Evolutionary conservation across 2,888 invertebrate genomes (phyloP), one percentile per base, ranked within the genome.

Genomic region (Lithophane semibrunnea): DNA sequence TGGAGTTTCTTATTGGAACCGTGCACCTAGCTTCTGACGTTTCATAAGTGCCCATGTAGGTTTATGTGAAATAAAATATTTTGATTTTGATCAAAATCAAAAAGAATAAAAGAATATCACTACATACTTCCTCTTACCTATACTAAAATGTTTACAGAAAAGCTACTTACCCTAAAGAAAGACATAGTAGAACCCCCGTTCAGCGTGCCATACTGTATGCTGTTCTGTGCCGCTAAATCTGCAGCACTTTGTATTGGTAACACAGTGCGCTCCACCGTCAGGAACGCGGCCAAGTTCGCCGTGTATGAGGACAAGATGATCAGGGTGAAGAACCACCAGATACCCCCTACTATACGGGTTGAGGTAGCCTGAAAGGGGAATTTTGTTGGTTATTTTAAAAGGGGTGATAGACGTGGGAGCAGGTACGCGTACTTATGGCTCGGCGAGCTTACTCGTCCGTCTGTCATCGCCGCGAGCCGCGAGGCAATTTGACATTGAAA

Each of bases 241-340:
- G 99, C 99, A 0, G 99, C 99, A 91, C 98, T 99, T 94, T 99
- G 99, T 79, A 99, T 99, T 0, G 99, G 99, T 58, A 99, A 98
- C 77, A 99, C 99, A 97, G 99, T 99, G 58, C 99, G 96, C 94
- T 99, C 99, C 47, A 99, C 99, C 0, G 99, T 99, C 67, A 99
- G 97, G 94, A 99, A 99, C 2, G 99, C 99, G 0, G 99, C 99
- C 91, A 99, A 96, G 96, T 99, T 99, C 21, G 99, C 99, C 9
- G 99, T 99, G 97, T 99, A 99, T 10, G 99, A 99, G 0, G 99
- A 99, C 82, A 99, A 99, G 93, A 99, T 99, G 93, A 99, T 99
- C 61, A 99, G 97, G 0, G 99, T 99, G 96, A 99, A 99, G 97
- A 99, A 99, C 99, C 99, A 99, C 99, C 99, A 99, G 89, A 99